Percentiles rank a stretch among this genome's conserved stretches.
Evolutionary conservation across 2,888 invertebrate genomes (phyloP).

Genomic region (Acleris sparsana): DNA sequence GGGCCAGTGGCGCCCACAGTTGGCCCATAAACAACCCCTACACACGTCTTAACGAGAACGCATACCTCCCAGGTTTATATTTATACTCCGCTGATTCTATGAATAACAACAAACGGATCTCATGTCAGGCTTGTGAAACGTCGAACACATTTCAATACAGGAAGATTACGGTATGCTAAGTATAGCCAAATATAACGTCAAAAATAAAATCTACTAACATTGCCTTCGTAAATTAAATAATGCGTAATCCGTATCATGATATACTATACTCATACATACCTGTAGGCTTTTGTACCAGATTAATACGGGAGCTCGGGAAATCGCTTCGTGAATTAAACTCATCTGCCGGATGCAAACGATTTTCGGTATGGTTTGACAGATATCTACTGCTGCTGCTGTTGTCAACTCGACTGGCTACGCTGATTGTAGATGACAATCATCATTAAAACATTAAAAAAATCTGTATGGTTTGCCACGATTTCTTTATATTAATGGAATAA

Average conservation of each 20-base stretch:
- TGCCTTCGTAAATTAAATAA: slow-evolving; percentile 17
- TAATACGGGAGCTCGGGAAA: slow-evolving; percentile 5
- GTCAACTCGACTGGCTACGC: too few species aligned
- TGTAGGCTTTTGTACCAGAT: not conserved
- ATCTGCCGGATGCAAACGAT: slow-evolving; percentile 20
- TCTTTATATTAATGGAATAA: too few species aligned
- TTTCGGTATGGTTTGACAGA: too few species aligned
- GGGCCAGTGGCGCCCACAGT: slow-evolving; percentile 46
- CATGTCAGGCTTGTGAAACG: not conserved
- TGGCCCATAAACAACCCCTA: slow-evolving; percentile 28
- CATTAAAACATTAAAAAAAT: too few species aligned
- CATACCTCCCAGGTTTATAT: slow-evolving; percentile 6
- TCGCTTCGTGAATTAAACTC: not conserved
- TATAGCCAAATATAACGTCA: slow-evolving; percentile 8
- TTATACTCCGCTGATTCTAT: slow-evolving; percentile 9
- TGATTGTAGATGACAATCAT: too few species aligned
- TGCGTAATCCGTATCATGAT: slow-evolving; percentile 1
- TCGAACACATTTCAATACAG: slow-evolving; percentile 5
- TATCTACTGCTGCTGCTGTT: too few species aligned
- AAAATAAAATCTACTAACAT: slow-evolving; percentile 15
- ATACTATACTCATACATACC: not conserved
- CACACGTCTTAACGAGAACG: not conserved
- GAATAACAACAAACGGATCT: slow-evolving; percentile 10
- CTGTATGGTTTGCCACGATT: too few species aligned
- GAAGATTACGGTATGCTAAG: slow-evolving; percentile 9